Conservation (phyloP, 2,888 invertebrate species). For the Nephrotoma appendiculata region DNA sequence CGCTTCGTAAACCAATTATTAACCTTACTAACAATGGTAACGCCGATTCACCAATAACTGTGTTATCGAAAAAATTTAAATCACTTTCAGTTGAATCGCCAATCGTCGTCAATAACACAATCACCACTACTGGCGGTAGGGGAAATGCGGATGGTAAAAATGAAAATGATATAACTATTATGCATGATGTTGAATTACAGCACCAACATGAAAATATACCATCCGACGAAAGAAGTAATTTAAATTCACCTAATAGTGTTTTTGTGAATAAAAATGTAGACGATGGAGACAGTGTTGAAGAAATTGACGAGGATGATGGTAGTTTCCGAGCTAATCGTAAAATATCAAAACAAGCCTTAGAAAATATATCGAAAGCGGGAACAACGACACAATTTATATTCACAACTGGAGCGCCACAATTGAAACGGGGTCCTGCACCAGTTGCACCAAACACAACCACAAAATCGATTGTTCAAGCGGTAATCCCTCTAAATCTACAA, state of each 20-base stretch:
- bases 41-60: slow-evolving; percentile 24
- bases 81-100: slow-evolving; percentile 19
- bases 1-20: slow-evolving; percentile 23
- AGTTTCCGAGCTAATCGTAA: slow-evolving; percentile 24
- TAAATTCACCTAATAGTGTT: slow-evolving; percentile 2
- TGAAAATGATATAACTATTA: not conserved
- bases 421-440: slow-evolving; percentile 2
- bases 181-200: not conserved
- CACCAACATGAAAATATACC: not conserved
- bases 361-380: slow-evolving; percentile 54
- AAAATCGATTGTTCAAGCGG: not conserved
- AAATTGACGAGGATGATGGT: slow-evolving; percentile 19
- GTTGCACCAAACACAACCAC: not conserved
- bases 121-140: not conserved
- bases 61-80: slow-evolving; percentile 23
- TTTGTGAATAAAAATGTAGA: not conserved
- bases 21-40: not conserved
- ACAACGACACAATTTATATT: slow-evolving; percentile 41
- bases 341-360: slow-evolving; percentile 42
- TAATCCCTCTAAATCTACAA: slow-evolving; percentile 6
- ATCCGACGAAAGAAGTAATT: slow-evolving; percentile 8
- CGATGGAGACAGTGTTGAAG: slow-evolving; percentile 14
- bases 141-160: slow-evolving; percentile 1
- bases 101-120: not conserved
- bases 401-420: slow-evolving; percentile 8